Evolutionary conservation across 2,797 vertebrate genomes (phyloP).

Genomic region (Phrynocephalus vlangalii): DNA sequence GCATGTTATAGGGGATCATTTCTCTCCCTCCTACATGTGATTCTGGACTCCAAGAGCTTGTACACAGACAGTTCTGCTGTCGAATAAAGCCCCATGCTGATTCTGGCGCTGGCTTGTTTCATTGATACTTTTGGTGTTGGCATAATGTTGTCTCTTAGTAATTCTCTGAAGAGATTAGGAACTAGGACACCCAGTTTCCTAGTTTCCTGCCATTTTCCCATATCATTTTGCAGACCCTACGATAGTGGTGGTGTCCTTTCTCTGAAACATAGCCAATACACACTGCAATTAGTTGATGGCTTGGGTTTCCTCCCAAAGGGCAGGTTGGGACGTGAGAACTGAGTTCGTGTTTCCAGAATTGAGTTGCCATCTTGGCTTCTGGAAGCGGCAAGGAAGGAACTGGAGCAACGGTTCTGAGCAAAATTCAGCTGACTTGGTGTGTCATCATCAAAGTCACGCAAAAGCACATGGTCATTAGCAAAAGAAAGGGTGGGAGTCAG

Average conservation of each 20-base stretch:
- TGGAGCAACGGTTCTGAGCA: conserved; percentile 7
- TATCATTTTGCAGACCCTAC: not conserved
- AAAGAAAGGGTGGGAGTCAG: not conserved
- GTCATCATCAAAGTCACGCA: conserved; percentile 12
- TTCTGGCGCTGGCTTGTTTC: accelerated
- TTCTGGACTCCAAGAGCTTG: not conserved
- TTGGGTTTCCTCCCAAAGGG: conserved; percentile 4
- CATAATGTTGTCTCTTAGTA: not conserved
- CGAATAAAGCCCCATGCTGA: not conserved
- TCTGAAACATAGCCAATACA: not conserved
- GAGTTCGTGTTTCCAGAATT: not conserved
- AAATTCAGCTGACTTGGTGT: not conserved
- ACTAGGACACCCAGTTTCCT: not conserved
- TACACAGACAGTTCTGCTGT: accelerated
- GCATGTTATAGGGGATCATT: not conserved
- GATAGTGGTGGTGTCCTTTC: not conserved
- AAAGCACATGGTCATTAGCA: conserved; percentile 1
- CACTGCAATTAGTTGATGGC: not conserved
- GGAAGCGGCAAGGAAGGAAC: not conserved
- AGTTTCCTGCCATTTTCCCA: not conserved
- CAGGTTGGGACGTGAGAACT: conserved; percentile 21
- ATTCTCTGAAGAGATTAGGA: not conserved
- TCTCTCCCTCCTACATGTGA: not conserved
- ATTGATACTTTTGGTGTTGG: not conserved
- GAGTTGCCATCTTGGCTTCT: conserved; percentile 2